Evolutionary conservation across 2,797 vertebrate species (phyloP).

Genomic region (Prunella strophiata): DNA sequence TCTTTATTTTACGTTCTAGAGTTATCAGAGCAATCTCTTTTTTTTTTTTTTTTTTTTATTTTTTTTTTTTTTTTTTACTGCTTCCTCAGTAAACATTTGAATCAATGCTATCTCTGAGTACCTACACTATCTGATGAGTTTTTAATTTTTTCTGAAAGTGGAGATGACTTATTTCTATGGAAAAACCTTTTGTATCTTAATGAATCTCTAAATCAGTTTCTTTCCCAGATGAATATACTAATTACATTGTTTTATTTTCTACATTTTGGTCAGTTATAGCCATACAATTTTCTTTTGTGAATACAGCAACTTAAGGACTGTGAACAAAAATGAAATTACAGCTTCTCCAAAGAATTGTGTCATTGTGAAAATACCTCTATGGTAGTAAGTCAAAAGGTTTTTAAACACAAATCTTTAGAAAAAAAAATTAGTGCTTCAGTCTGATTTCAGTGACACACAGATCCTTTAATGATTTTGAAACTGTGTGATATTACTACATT

Average conservation of each 20-base stretch:
- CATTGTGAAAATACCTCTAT: background rate
- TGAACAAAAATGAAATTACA: background rate
- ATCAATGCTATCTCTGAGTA: background rate
- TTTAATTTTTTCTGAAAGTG: background rate
- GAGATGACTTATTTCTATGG: background rate
- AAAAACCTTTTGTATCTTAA: background rate
- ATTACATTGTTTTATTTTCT: background rate
- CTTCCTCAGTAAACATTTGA: background rate
- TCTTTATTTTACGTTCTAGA: background rate
- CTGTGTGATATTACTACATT: background rate
- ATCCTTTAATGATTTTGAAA: background rate
- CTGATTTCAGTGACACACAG: background rate
- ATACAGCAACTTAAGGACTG: background rate
- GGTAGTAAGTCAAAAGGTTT: background rate
- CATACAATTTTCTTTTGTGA: background rate
- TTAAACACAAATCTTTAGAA: background rate
- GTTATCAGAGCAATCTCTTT: background rate
- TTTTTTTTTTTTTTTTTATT: too few relatives aligned
- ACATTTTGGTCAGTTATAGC: background rate
- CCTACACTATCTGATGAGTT: background rate
- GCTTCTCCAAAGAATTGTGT: background rate
- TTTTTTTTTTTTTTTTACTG: background rate
- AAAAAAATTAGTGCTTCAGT: background rate
- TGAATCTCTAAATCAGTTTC: background rate
- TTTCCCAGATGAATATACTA: background rate